Percentiles rank a stretch among this genome's conserved stretches.
phyloP scores from a whole-genome alignment of 2,113 vertebrate species.

The Nibea coibor region DNA sequence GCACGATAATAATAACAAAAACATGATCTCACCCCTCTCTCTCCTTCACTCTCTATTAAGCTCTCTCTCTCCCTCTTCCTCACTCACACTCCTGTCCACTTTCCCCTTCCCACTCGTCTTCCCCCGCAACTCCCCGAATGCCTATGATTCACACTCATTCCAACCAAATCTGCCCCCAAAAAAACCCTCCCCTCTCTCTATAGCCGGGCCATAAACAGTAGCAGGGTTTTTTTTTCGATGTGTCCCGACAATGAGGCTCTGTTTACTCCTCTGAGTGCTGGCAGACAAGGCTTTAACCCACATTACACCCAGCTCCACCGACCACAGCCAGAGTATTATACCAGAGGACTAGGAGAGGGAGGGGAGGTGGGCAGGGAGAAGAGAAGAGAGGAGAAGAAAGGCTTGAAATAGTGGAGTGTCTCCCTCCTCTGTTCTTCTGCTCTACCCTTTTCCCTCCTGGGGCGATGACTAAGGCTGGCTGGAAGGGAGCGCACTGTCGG shows the following conservation, averaged over 20 bases:
- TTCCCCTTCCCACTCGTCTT: conserved; percentile 60
- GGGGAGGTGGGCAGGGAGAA: conserved; percentile 46
- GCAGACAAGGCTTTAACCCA: conserved; percentile 81
- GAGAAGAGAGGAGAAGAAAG: conserved; percentile 71
- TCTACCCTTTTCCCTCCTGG: conserved; percentile 70
- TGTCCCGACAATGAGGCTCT: conserved; percentile 83
- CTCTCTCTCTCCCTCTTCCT: conserved; percentile 57
- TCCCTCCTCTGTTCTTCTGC: conserved; percentile 71
- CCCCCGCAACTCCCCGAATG: conserved; percentile 69
- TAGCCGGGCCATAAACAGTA: conserved; percentile 80
- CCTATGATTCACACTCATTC: conserved; percentile 75
- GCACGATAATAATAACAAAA: conserved; percentile 83
- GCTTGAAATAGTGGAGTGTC: conserved; percentile 73
- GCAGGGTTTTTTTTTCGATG: conserved; percentile 66
- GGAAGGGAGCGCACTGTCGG: conserved; percentile 69
- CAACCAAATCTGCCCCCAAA: conserved; percentile 50
- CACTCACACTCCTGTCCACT: conserved; percentile 59
- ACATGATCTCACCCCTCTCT: conserved; percentile 77
- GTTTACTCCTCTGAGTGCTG: conserved; percentile 80
- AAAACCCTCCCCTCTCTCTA: conserved; percentile 58
- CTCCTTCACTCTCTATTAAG: conserved; percentile 33
- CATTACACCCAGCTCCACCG: conserved; percentile 75
- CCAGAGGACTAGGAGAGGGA: conserved; percentile 58
- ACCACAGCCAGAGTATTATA: conserved; percentile 79
- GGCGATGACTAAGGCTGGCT: conserved; percentile 82